Conservation (phyloP, 2,113 vertebrate genomes). For the Telmatochromis sp. region DNA sequence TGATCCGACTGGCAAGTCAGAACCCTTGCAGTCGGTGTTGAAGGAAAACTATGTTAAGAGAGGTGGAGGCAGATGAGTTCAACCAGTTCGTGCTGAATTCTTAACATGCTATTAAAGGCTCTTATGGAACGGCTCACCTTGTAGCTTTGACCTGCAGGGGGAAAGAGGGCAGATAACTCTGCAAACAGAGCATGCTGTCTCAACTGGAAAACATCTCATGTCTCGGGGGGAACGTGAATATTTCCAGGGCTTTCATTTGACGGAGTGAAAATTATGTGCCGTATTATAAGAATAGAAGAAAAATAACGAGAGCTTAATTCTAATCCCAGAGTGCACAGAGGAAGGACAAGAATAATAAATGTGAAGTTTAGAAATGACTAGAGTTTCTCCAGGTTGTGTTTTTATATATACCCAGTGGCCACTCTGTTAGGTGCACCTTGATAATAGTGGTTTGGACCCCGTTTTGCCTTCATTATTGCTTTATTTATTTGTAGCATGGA, state of each 20-base stretch:
- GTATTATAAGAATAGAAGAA: neutral
- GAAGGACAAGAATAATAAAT: neutral
- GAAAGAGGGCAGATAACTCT: neutral
- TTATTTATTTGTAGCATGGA: neutral
- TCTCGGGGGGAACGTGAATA: neutral
- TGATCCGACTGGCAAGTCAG: neutral
- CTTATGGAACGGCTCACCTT: slow-evolving; percentile 19
- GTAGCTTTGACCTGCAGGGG: slow-evolving; percentile 1
- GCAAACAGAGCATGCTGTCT: neutral
- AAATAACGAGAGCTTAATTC: neutral
- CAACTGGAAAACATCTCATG: slow-evolving; percentile 17
- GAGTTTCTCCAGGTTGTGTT: neutral
- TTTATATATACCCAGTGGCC: neutral
- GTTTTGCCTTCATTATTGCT: neutral
- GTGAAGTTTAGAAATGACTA: neutral
- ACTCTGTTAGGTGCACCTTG: neutral
- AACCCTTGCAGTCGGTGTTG: neutral
- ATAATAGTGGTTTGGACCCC: neutral
- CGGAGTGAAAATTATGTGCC: neutral
- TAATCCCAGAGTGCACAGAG: neutral
- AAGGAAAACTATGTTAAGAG: neutral
- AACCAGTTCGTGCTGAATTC: slow-evolving; percentile 14
- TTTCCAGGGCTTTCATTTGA: neutral
- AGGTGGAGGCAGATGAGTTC: neutral
- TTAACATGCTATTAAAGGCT: slow-evolving; percentile 13